Evolutionary conservation across 2,113 vertebrate species (phyloP).

Genomic region (Nerophis ophidion): DNA sequence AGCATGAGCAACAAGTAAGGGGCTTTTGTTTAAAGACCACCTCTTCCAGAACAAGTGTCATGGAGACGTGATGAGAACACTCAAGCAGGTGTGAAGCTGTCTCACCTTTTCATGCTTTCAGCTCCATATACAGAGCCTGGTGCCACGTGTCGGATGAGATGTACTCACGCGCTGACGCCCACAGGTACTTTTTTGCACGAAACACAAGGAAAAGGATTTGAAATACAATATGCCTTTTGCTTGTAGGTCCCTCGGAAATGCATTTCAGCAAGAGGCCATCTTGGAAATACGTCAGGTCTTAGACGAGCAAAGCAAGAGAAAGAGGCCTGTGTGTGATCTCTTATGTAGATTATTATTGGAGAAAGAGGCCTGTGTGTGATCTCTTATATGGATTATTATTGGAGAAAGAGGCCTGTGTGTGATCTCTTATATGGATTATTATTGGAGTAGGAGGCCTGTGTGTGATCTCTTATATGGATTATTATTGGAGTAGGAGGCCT

Average conservation of each 20-base stretch:
- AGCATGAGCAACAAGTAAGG: conserved; percentile 78
- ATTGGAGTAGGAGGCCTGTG: too few species aligned
- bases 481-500: too few species aligned
- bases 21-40: not conserved
- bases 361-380: too few species aligned
- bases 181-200: conserved; percentile 68
- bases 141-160: conserved; percentile 79
- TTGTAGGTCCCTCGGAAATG: conserved; percentile 78
- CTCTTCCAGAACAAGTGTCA: conserved; percentile 13
- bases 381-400: too few species aligned
- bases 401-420: too few species aligned
- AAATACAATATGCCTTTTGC: conserved; percentile 36
- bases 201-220: not conserved
- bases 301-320: conserved; percentile 78
- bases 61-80: conserved; percentile 40
- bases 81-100: conserved; percentile 29
- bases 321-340: conserved; percentile 68
- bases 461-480: too few species aligned
- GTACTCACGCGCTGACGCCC: conserved; percentile 79
- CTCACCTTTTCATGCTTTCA: conserved; percentile 56
- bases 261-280: conserved; percentile 79
- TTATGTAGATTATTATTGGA: not conserved
- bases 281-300: conserved; percentile 73
- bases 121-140: conserved; percentile 75
- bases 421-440: too few species aligned